Percentiles rank a stretch among this genome's conserved stretches.
These are phyloP conservation scores for Prorops nasuta DNA, from an alignment of 1,140 invertebrate species.

Conservation along the genomic window DNA sequence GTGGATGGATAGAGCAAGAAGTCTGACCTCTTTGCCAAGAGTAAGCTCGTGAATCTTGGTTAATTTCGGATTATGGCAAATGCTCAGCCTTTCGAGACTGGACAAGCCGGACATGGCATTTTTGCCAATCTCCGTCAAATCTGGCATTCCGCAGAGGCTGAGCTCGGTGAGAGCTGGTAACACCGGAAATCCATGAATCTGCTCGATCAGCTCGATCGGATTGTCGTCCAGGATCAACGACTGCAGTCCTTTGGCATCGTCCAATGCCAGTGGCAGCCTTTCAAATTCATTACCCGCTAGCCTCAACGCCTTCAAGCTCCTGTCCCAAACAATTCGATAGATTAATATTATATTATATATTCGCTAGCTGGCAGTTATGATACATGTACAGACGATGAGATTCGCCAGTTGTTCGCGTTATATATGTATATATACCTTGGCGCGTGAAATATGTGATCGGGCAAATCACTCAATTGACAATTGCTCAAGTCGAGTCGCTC, in stretches of 20 bases:
- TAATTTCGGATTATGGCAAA: slow-evolving; percentile 62
- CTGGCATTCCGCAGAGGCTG: slow-evolving; percentile 64
- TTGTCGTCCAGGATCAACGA: slow-evolving; percentile 68
- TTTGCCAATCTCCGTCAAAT: slow-evolving; percentile 58
- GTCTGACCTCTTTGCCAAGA: slow-evolving; percentile 40
- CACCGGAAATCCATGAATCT: slow-evolving; percentile 59
- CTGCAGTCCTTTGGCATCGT: slow-evolving; percentile 60
- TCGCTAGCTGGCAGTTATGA: too few species aligned
- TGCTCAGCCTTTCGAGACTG: slow-evolving; percentile 55
- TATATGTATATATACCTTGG: too few species aligned
- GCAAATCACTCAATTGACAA: slow-evolving; percentile 62
- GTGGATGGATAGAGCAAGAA: too few species aligned
- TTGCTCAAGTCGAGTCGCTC: slow-evolving; percentile 69
- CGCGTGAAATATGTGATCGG: slow-evolving; percentile 65
- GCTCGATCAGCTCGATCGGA: slow-evolving; percentile 59
- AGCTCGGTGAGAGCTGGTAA: slow-evolving; percentile 62
- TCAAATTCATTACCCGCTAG: slow-evolving; percentile 68
- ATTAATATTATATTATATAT: neutral
- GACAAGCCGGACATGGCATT: slow-evolving; percentile 57
- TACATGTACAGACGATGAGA: too few species aligned
- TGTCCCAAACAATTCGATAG: slow-evolving; percentile 15
- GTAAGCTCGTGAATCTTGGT: slow-evolving; percentile 55
- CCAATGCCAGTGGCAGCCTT: slow-evolving; percentile 61
- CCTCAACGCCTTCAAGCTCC: slow-evolving; percentile 64
- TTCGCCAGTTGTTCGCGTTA: too few species aligned